Evolutionary conservation across 2,888 invertebrate species (phyloP).

Genomic region (Trachelus tabidus): DNA sequence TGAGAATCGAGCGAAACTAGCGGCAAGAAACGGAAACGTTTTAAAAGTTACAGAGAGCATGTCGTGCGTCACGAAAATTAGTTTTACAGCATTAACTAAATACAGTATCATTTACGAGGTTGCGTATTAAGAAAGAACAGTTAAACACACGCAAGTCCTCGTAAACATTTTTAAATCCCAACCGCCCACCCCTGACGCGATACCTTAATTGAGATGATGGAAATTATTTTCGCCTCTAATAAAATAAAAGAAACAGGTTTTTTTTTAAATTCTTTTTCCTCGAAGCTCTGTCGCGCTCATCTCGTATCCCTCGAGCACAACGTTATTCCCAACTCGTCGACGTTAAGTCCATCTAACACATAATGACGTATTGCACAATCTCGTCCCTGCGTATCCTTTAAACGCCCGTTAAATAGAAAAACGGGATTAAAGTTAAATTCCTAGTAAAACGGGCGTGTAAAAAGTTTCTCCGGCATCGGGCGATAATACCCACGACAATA

Average conservation of each 20-base stretch:
- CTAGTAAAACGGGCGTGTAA: slow-evolving; percentile 1
- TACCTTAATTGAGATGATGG: too few relatives aligned
- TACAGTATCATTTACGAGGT: background rate
- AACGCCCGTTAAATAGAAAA: slow-evolving; percentile 4
- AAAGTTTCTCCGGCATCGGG: background rate
- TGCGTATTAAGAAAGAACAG: background rate
- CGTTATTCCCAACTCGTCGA: background rate
- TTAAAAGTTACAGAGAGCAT: background rate
- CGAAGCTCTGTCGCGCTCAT: background rate
- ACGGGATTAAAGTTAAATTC: background rate
- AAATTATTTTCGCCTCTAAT: too few relatives aligned
- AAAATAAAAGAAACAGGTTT: too few relatives aligned
- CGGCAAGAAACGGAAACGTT: background rate
- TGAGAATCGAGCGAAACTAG: background rate
- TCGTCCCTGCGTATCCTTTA: slow-evolving; percentile 1
- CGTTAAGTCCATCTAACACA: background rate
- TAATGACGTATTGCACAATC: background rate
- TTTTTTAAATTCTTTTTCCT: background rate
- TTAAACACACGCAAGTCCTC: background rate
- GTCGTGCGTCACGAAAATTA: background rate
- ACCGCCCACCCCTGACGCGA: too few relatives aligned
- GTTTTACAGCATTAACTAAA: background rate
- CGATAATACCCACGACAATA: slow-evolving; percentile 10
- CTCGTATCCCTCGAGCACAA: background rate
- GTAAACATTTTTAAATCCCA: too few relatives aligned